phyloP scores from a whole-genome alignment of 2,113 vertebrate genomes.

The Andinoacara biseriatus region DNA sequence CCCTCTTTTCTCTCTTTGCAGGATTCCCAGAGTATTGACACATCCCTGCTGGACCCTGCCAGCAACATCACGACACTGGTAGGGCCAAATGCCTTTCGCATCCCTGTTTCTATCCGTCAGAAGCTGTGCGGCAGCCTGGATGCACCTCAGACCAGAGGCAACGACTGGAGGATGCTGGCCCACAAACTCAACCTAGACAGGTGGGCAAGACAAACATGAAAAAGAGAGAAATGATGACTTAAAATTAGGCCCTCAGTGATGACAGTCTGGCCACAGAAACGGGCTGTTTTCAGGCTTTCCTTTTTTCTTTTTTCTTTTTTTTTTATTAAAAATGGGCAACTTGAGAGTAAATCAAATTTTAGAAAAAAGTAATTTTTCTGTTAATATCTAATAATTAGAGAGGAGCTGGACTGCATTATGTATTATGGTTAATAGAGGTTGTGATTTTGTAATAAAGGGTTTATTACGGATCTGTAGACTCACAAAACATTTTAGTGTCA shows the following conservation, averaged over 20 bases:
- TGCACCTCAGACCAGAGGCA: slow-evolving; percentile 94
- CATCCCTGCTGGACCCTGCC: slow-evolving; percentile 89
- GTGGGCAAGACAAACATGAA: slow-evolving; percentile 70
- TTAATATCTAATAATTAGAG: background rate
- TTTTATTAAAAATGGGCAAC: background rate
- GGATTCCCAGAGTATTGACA: slow-evolving; percentile 89
- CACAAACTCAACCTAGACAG: slow-evolving; percentile 97
- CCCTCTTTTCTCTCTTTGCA: slow-evolving; percentile 55
- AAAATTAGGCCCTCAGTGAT: background rate
- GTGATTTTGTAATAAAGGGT: background rate
- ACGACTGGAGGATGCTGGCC: slow-evolving; percentile 98
- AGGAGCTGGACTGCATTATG: background rate
- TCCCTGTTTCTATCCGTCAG: slow-evolving; percentile 94
- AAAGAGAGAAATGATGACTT: slow-evolving; percentile 1
- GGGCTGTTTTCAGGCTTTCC: background rate
- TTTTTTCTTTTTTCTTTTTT: no score
- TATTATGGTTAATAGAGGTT: background rate
- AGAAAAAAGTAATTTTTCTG: background rate
- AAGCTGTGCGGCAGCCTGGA: slow-evolving; percentile 98
- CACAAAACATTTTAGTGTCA: background rate
- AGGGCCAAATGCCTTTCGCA: slow-evolving; percentile 94
- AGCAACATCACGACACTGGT: slow-evolving; percentile 90
- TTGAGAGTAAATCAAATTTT: background rate
- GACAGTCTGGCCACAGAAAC: slow-evolving; percentile 9
- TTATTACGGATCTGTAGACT: background rate